These are phyloP conservation scores for Drosophila takahashii DNA, from an alignment of 1,140 invertebrate species.

Conservation along the genomic window DNA sequence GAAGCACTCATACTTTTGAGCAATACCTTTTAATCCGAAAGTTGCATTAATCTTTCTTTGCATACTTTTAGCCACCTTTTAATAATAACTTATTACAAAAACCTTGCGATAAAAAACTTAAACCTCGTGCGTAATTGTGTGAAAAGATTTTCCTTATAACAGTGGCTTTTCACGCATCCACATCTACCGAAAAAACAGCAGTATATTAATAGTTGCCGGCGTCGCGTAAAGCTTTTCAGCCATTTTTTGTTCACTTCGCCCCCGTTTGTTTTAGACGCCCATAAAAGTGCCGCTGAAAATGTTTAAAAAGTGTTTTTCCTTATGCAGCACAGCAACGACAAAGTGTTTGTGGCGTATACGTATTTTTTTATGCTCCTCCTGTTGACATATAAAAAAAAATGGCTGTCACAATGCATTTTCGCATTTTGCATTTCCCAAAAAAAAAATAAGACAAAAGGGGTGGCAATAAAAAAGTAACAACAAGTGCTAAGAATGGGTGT, in stretches of 20 bases:
- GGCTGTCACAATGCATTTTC: constrained; percentile 63
- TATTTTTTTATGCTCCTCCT: constrained; percentile 25
- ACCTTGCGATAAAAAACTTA: neutral
- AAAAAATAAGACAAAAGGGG: constrained; percentile 13
- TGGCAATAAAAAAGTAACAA: constrained; percentile 51
- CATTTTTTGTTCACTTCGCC: constrained; percentile 4
- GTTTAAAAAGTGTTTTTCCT: constrained; percentile 52
- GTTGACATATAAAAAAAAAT: constrained; percentile 62
- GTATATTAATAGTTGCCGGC: constrained; percentile 36
- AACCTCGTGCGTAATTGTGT: neutral
- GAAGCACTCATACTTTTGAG: too few relatives aligned
- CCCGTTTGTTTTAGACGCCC: constrained; percentile 42
- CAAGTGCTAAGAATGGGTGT: constrained; percentile 14
- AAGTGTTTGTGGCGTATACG: constrained; percentile 43
- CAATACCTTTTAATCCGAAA: too few relatives aligned
- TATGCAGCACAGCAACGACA: constrained; percentile 45
- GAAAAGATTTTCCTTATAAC: neutral
- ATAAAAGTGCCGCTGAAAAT: constrained; percentile 38
- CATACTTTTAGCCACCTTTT: too few relatives aligned
- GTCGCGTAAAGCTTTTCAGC: constrained; percentile 17
- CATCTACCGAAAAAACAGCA: constrained; percentile 3
- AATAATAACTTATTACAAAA: too few relatives aligned
- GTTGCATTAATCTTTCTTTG: too few relatives aligned
- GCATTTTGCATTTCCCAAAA: constrained; percentile 41
- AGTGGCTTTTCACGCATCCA: neutral